Evolutionary conservation across 2,888 invertebrate genomes (phyloP).

Genomic region (Aquatica leii): DNA sequence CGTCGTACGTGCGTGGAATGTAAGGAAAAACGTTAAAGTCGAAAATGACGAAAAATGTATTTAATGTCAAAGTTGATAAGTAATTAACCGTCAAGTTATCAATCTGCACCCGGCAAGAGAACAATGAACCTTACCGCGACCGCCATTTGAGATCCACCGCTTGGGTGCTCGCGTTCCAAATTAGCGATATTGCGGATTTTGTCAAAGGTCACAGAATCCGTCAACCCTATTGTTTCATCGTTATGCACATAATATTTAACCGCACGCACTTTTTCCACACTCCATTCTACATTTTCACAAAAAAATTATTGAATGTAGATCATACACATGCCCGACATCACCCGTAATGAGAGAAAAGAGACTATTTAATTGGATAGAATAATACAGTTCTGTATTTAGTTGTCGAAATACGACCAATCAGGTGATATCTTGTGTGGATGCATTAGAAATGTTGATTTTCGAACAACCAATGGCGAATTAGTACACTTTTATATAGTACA

Average conservation of each 20-base stretch:
- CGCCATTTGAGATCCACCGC: constrained; percentile 65
- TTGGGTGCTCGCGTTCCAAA: constrained; percentile 61
- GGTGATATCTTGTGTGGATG: constrained; percentile 60
- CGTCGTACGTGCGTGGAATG: not conserved
- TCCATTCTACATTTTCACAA: constrained; percentile 19
- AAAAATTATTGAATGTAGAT: constrained; percentile 26
- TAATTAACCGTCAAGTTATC: constrained; percentile 53
- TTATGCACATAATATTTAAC: constrained; percentile 35
- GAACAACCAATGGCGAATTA: constrained; percentile 57
- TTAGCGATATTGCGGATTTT: constrained; percentile 55
- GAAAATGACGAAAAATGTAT: not conserved
- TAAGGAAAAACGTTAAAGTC: not conserved
- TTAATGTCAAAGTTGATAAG: constrained; percentile 42
- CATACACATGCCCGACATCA: constrained; percentile 47
- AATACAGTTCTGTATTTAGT: constrained; percentile 61
- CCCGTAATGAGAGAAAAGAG: constrained; percentile 55
- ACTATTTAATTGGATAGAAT: constrained; percentile 63
- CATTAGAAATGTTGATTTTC: constrained; percentile 62
- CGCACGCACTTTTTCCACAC: constrained; percentile 31
- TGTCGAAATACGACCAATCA: constrained; percentile 63
- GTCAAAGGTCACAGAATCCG: constrained; percentile 54
- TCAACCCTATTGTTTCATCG: constrained; percentile 48
- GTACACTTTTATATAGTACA: constrained; percentile 33
- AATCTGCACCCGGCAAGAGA: constrained; percentile 58
- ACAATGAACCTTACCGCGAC: constrained; percentile 66